Evolutionary conservation across 2,113 vertebrate genomes (phyloP).

Genomic region (Labeo rohita): DNA sequence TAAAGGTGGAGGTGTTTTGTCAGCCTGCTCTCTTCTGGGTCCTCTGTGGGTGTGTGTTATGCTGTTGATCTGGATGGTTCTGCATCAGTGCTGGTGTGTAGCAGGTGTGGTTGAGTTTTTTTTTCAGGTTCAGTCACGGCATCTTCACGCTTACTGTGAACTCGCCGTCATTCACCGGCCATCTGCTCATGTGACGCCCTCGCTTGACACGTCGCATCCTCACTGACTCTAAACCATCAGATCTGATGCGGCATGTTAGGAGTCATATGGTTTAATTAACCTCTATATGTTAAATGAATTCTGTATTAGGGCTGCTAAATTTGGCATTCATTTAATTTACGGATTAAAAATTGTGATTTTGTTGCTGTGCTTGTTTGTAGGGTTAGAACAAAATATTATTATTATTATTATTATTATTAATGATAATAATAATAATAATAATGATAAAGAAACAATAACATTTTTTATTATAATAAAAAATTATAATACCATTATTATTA

Average conservation of each 20-base stretch:
- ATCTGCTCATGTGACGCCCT: constrained; percentile 19
- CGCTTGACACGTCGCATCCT: background rate
- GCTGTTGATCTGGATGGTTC: background rate
- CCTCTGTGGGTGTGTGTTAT: background rate
- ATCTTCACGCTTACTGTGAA: constrained; percentile 15
- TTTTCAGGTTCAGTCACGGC: background rate
- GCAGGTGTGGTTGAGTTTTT: constrained; percentile 14
- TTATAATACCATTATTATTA: no score
- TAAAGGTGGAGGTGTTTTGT: background rate
- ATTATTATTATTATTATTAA: no score
- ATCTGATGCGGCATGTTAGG: background rate
- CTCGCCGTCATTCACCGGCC: background rate
- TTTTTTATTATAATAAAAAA: no score
- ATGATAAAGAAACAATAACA: no score
- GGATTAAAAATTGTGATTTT: background rate
- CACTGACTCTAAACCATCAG: background rate
- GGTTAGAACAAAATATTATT: no score
- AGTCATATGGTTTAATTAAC: no score
- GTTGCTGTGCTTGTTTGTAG: background rate
- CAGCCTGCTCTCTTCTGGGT: background rate
- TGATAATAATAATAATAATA: no score
- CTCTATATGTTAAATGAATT: background rate
- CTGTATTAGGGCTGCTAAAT: background rate
- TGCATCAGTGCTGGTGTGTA: background rate
- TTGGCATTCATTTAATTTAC: fast-evolving